Evolutionary conservation across 2,888 invertebrate species (phyloP), one percentile per base, ranked within the genome.

Genomic region (Siphonodentalium dalli): DNA sequence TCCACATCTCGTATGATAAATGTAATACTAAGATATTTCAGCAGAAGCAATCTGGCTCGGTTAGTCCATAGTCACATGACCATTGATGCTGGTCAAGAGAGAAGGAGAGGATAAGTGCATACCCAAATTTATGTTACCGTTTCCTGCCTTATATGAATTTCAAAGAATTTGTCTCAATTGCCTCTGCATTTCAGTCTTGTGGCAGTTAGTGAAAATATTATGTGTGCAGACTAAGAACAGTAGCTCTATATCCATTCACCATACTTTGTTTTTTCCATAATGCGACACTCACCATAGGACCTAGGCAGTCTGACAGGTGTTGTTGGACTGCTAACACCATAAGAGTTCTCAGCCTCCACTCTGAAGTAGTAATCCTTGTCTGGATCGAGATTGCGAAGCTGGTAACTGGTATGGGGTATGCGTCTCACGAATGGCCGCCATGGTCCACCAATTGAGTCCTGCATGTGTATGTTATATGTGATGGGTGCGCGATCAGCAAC

Each of bases 321-420:
- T 47, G 95, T 95, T 0, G 98, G 97, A 79, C 96, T 95, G 82
- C 94, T 94, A 64, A 95, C 89, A 42, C 98, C 98, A 80, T 91
- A 93, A 80, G 93, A 92, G 84, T 97, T 98, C 80, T 97, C 96
- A 3, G 98, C 97, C 33, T 96, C 87, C 31, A 98, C 88, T 56
- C 98, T 87, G 86, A 97, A 95, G 81, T 90, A 90, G 84, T 98
- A 98, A 83, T 97, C 96, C 63, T 91, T 87, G 85, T 92, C 92
- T 1, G 73, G 68, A 11, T 58, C 48, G 15, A 75, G 63, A 7
- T 70, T 72, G 26, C 65, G 59, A 35, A 74, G 59, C 33, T 65
- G 63, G 48, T 73, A 73, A 24, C 62, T 62, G 2, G 74, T 72
- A 51, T 75, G 72, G 18, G 69, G 64, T 20, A 77, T 66, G 29